phyloP scores from a whole-genome alignment of 2,888 invertebrate species.

The Phengaris alcon region DNA sequence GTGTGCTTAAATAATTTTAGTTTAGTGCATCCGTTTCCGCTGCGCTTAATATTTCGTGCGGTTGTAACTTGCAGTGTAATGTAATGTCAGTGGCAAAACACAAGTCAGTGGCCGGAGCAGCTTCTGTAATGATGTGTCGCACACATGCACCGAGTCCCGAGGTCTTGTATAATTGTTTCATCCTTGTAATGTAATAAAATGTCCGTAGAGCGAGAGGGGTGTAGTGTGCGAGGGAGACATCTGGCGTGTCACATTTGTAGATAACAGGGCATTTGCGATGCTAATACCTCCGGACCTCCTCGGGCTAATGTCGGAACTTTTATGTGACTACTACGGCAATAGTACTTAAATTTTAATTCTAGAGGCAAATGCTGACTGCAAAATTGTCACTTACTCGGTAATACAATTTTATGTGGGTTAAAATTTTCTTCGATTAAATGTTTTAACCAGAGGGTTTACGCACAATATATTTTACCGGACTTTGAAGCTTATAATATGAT shows the following conservation, averaged over 20 bases:
- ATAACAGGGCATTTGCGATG: neutral
- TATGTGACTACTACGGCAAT: neutral
- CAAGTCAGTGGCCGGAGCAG: neutral
- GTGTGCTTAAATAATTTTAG: neutral
- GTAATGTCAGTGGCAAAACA: neutral
- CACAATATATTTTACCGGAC: too few relatives aligned
- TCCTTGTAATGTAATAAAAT: neutral
- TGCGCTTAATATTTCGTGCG: neutral
- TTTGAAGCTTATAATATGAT: neutral
- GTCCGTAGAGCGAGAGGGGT: neutral
- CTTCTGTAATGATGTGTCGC: slow-evolving; percentile 2
- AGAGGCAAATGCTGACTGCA: neutral
- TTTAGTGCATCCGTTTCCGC: neutral
- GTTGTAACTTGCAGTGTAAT: neutral
- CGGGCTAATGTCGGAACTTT: slow-evolving; percentile 15
- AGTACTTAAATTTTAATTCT: neutral
- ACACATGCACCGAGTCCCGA: neutral
- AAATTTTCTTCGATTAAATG: too few relatives aligned
- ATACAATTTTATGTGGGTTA: neutral
- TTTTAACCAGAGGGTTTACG: too few relatives aligned
- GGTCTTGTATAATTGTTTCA: neutral
- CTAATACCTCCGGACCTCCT: slow-evolving; percentile 7
- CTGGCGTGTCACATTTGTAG: neutral
- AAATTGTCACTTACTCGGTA: neutral
- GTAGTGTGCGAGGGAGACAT: neutral